Percentiles rank a stretch among this genome's conserved stretches.
Evolutionary conservation across 2,888 invertebrate species (phyloP).

Genomic region (Eumerus sabulonum): DNA sequence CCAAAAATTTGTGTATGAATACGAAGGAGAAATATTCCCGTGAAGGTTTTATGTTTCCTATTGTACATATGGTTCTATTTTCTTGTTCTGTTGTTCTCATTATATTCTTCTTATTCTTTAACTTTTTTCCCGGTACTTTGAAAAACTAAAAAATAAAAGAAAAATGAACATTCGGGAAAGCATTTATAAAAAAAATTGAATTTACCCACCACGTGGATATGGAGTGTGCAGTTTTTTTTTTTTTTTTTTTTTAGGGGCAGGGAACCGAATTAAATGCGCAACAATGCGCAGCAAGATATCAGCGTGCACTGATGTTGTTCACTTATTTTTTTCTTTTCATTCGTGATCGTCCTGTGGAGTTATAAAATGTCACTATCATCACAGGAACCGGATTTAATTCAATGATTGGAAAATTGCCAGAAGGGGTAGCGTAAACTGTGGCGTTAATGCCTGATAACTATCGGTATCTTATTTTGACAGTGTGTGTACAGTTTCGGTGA

Average conservation of each 20-base stretch:
- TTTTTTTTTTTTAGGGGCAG: conserved; percentile 45
- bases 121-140: conserved; percentile 14
- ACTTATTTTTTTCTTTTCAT: conserved; percentile 26
- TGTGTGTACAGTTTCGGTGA: neutral
- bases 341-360: neutral
- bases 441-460: conserved; percentile 11
- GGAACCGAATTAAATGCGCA: conserved; percentile 62
- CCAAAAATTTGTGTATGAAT: conserved; percentile 62
- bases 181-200: too few relatives aligned
- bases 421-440: neutral
- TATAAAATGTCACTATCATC: neutral
- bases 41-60: conserved; percentile 67
- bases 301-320: conserved; percentile 36
- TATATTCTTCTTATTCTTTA: conserved; percentile 10
- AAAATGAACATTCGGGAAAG: conserved; percentile 55
- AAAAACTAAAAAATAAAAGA: conserved; percentile 33
- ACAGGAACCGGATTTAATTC: conserved; percentile 40
- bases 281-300: conserved; percentile 63
- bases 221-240: neutral
- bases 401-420: conserved; percentile 1
- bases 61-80: conserved; percentile 26
- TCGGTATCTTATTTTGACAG: conserved; percentile 2
- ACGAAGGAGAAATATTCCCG: conserved; percentile 17
- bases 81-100: conserved; percentile 8
- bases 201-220: conserved; percentile 62